Conservation (phyloP, 2,797 vertebrate species). For the Alca torda region DNA sequence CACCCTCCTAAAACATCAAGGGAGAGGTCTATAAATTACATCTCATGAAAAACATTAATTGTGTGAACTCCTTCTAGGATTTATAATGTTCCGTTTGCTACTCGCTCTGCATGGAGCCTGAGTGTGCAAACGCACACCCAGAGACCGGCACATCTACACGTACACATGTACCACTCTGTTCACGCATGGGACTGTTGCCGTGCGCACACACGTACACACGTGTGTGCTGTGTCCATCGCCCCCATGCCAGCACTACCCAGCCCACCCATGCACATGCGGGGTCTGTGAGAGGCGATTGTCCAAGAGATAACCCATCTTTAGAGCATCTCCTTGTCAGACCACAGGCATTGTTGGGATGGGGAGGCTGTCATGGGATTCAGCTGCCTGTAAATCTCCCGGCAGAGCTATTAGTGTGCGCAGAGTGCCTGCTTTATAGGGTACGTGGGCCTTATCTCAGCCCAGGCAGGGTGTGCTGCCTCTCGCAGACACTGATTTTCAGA, state of each 20-base stretch:
- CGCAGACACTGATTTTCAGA: neutral
- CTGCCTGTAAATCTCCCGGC: neutral
- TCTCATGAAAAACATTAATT: neutral
- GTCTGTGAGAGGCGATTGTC: neutral
- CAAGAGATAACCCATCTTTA: neutral
- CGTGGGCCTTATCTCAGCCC: neutral
- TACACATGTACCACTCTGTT: rapidly evolving
- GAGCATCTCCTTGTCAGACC: neutral
- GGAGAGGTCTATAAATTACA: slow-evolving; percentile 31
- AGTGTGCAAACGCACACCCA: neutral
- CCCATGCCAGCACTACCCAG: neutral
- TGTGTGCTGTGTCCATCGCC: rapidly evolving
- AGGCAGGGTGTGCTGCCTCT: rapidly evolving
- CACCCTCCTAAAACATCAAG: slow-evolving; percentile 34
- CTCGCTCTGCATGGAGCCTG: rapidly evolving
- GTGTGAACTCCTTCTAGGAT: neutral
- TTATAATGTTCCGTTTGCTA: neutral
- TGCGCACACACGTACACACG: rapidly evolving
- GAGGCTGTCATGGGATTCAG: neutral
- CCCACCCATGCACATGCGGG: rapidly evolving
- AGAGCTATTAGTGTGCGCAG: neutral
- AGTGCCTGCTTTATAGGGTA: neutral
- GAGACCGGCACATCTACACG: rapidly evolving
- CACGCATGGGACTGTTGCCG: rapidly evolving
- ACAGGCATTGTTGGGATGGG: neutral